phyloP scores from a whole-genome alignment of 2,888 invertebrate species.

The Acleris laterana region DNA sequence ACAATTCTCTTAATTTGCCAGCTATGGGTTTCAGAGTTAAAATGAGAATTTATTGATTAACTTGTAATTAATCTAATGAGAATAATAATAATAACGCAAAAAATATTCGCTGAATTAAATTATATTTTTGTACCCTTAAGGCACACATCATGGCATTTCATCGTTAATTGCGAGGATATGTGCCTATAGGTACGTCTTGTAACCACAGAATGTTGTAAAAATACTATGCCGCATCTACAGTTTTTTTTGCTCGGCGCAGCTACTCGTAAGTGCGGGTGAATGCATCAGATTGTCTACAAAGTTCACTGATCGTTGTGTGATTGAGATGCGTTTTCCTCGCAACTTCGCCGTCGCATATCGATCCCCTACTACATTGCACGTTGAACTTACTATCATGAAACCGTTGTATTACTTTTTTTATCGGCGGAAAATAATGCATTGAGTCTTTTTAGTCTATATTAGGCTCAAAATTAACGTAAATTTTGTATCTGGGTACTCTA shows the following conservation, averaged over 20 bases:
- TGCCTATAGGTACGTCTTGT: too few relatives aligned
- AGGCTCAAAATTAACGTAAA: too few relatives aligned
- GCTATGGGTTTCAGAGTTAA: neutral
- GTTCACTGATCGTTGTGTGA: conserved; percentile 15
- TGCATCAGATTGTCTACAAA: conserved; percentile 27
- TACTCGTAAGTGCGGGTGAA: neutral
- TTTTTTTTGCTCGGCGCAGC: neutral
- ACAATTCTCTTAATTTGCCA: conserved; percentile 7
- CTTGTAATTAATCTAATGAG: too few relatives aligned
- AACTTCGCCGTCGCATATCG: neutral
- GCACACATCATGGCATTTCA: too few relatives aligned
- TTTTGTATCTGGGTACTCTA: too few relatives aligned
- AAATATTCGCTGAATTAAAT: too few relatives aligned
- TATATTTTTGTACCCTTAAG: too few relatives aligned
- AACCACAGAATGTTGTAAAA: neutral
- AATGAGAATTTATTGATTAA: neutral
- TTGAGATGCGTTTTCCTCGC: conserved; percentile 3
- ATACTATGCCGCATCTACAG: neutral
- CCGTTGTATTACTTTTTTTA: neutral
- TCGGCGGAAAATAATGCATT: too few relatives aligned
- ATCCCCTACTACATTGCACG: neutral
- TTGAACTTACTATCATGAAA: neutral
- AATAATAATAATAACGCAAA: too few relatives aligned
- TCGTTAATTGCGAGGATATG: too few relatives aligned
- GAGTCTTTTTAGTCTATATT: too few relatives aligned